Evolutionary conservation across 2,888 invertebrate genomes (phyloP).

Genomic region (Sarcophaga caerulescens): DNA sequence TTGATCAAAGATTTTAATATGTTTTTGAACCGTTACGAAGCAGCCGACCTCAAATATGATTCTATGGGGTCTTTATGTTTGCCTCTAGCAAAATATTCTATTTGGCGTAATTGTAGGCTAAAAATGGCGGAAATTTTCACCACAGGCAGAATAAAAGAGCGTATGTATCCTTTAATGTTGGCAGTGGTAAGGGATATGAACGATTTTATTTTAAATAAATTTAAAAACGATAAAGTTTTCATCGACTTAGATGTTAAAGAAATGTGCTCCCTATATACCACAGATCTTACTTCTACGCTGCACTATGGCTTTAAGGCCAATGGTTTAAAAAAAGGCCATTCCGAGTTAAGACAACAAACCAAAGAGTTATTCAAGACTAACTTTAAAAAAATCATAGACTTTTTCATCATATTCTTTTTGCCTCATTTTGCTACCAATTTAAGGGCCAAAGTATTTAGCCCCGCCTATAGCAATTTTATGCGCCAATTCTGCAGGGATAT

Average conservation of each 20-base stretch:
- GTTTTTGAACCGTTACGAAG: slow-evolving; percentile 77
- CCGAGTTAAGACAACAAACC: slow-evolving; percentile 72
- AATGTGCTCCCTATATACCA: slow-evolving; percentile 77
- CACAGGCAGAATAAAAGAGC: slow-evolving; percentile 73
- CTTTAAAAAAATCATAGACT: slow-evolving; percentile 71
- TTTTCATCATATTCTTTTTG: slow-evolving; percentile 75
- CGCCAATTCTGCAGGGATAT: slow-evolving; percentile 37
- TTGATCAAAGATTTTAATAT: slow-evolving; percentile 78
- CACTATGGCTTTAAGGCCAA: slow-evolving; percentile 75
- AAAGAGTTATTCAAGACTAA: slow-evolving; percentile 73
- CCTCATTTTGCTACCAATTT: slow-evolving; percentile 71
- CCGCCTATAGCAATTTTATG: slow-evolving; percentile 76
- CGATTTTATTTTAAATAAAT: slow-evolving; percentile 64
- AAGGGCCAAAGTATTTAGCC: slow-evolving; percentile 74
- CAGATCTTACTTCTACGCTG: slow-evolving; percentile 76
- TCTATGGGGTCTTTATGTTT: slow-evolving; percentile 73
- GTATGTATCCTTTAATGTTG: slow-evolving; percentile 78
- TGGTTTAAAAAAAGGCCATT: slow-evolving; percentile 72
- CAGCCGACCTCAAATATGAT: slow-evolving; percentile 74
- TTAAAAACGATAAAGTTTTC: not conserved
- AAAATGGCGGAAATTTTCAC: slow-evolving; percentile 75
- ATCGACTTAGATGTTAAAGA: slow-evolving; percentile 72
- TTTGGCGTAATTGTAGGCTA: slow-evolving; percentile 75
- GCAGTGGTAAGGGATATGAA: slow-evolving; percentile 73
- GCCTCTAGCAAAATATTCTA: slow-evolving; percentile 75